phyloP scores from a whole-genome alignment of 2,113 vertebrate genomes.

The Tragelaphus strepsiceros region DNA sequence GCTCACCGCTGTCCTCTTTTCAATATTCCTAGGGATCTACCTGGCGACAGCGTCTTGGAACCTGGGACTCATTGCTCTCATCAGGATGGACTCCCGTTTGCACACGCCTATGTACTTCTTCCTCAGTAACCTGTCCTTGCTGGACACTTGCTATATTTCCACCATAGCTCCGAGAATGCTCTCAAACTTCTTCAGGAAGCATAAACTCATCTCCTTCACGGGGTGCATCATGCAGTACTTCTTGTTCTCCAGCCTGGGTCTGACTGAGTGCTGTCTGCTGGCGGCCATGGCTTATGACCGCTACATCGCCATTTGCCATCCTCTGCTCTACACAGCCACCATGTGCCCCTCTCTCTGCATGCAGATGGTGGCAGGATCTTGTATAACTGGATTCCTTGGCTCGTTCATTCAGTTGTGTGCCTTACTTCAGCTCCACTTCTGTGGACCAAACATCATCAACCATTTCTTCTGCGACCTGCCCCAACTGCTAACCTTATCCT shows the following conservation, averaged over 20 bases:
- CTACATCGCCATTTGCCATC: slow-evolving; percentile 34
- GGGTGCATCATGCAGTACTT: slow-evolving; percentile 34
- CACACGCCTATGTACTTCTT: slow-evolving; percentile 58
- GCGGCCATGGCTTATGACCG: slow-evolving; percentile 39
- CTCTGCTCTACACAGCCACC: slow-evolving; percentile 35
- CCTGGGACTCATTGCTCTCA: neutral
- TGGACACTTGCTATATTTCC: slow-evolving; percentile 54
- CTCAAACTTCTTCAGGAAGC: slow-evolving; percentile 39
- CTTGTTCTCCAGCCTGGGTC: slow-evolving; percentile 10
- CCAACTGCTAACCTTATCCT: slow-evolving; percentile 40
- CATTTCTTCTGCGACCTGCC: slow-evolving; percentile 58
- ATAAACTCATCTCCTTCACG: slow-evolving; percentile 21
- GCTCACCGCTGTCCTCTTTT: slow-evolving; percentile 23
- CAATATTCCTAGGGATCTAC: slow-evolving; percentile 36
- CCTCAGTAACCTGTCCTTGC: slow-evolving; percentile 33
- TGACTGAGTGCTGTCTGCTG: slow-evolving; percentile 54
- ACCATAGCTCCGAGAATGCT: slow-evolving; percentile 44
- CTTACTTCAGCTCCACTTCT: slow-evolving; percentile 51
- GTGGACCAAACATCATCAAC: slow-evolving; percentile 50
- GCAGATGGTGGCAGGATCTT: neutral
- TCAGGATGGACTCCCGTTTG: neutral
- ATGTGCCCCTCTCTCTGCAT: slow-evolving; percentile 12
- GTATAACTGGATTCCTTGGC: neutral
- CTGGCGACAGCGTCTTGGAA: slow-evolving; percentile 35
- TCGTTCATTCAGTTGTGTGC: slow-evolving; percentile 11